A percentile compares a stretch with the other conserved stretches of the same genome.
phyloP scores from a whole-genome alignment of 2,888 invertebrate species.

The Melinaea marsaeus region DNA sequence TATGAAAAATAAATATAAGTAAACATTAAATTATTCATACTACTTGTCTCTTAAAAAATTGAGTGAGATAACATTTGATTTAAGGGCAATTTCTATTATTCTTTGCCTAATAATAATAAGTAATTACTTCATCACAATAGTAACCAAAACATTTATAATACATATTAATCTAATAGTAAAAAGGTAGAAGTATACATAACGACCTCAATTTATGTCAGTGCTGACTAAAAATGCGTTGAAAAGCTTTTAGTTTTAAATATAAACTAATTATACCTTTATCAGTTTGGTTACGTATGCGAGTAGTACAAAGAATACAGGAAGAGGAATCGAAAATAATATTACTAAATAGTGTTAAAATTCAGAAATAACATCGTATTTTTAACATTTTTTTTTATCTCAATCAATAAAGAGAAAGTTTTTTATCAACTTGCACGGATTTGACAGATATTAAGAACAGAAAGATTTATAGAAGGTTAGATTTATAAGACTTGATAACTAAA shows the following conservation, averaged over 20 bases:
- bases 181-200: too few species aligned
- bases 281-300: constrained; percentile 14
- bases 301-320: constrained; percentile 9
- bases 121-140: too few species aligned
- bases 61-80: too few species aligned
- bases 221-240: too few species aligned
- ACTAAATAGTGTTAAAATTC: neutral
- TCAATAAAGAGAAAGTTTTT: constrained; percentile 35
- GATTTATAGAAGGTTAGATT: constrained; percentile 22
- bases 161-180: too few species aligned
- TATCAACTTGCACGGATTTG: constrained; percentile 22
- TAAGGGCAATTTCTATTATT: too few species aligned
- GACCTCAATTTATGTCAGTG: too few species aligned
- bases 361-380: neutral
- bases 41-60: too few species aligned
- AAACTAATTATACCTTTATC: constrained; percentile 10
- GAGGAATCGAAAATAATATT: neutral
- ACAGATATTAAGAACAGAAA: constrained; percentile 28
- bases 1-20: too few species aligned
- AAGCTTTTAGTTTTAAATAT: neutral
- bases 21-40: too few species aligned
- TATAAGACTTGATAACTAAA: constrained; percentile 1
- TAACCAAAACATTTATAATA: too few species aligned
- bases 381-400: constrained; percentile 13
- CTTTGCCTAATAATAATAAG: too few species aligned